phyloP scores from a whole-genome alignment of 2,113 vertebrate species.

The Ictalurus punctatus region DNA sequence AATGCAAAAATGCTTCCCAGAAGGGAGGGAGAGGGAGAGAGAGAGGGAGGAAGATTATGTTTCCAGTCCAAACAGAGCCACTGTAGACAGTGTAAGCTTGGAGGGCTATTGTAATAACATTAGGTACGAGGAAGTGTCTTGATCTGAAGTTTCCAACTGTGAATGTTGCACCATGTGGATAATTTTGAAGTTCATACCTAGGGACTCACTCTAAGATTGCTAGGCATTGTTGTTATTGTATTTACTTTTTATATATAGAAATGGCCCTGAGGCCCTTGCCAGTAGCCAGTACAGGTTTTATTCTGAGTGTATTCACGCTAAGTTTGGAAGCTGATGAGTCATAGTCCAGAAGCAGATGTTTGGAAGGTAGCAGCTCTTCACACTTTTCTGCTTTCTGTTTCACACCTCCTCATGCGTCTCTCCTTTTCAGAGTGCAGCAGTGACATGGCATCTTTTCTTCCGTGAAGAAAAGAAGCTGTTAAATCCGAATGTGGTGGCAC shows the following conservation, averaged over 20 bases:
- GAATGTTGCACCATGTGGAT: conserved; percentile 11
- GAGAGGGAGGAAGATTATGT: conserved; percentile 4
- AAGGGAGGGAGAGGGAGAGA: neutral
- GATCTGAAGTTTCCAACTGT: conserved; percentile 18
- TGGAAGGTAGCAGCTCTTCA: conserved; percentile 29
- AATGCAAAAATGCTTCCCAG: neutral
- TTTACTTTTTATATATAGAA: neutral
- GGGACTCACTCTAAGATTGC: neutral
- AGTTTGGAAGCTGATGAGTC: conserved; percentile 43
- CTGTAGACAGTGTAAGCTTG: conserved; percentile 32
- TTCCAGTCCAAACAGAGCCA: conserved; percentile 40
- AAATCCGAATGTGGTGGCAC: neutral
- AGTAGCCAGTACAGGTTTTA: neutral
- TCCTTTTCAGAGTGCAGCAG: neutral
- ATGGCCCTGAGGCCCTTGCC: neutral
- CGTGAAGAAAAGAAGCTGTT: conserved; percentile 1
- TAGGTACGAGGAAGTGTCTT: neutral
- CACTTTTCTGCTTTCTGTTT: conserved; percentile 21
- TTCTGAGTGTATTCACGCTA: neutral
- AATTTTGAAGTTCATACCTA: neutral
- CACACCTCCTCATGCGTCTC: neutral
- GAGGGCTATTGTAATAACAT: conserved; percentile 35
- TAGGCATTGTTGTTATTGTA: neutral
- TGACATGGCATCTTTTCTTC: neutral
- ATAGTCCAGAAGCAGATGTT: conserved; percentile 43